Evolutionary conservation across 2,113 vertebrate genomes (phyloP).

Genomic region (Myiopsitta monachus): DNA sequence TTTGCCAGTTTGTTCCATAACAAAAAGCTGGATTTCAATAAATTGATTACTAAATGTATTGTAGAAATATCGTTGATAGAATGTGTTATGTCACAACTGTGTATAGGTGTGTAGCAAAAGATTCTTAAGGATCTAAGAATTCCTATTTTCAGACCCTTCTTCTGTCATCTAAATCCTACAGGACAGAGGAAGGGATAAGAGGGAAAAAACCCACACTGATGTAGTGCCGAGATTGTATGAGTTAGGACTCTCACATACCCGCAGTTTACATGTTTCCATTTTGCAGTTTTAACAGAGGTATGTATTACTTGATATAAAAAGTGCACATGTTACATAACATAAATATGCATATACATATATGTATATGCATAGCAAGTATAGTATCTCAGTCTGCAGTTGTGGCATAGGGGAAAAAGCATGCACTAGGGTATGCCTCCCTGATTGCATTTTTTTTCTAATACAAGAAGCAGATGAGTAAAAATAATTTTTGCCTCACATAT

Average conservation of each 20-base stretch:
- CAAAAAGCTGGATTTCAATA: not conserved
- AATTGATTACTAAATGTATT: not conserved
- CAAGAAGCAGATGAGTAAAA: not conserved
- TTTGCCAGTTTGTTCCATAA: not conserved
- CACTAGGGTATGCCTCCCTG: not conserved
- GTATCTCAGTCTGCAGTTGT: not conserved
- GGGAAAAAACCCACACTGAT: accelerated
- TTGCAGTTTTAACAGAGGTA: not conserved
- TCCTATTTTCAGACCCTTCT: not conserved
- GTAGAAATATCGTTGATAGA: not conserved
- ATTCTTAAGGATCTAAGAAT: not conserved
- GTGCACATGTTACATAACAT: not conserved
- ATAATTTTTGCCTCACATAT: not conserved
- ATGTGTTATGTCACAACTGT: not conserved
- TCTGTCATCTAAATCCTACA: not conserved
- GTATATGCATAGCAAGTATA: not conserved
- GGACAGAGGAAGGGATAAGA: not conserved
- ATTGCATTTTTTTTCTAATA: not conserved
- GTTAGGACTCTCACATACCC: not conserved
- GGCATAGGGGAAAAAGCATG: not conserved
- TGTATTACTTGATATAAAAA: not conserved
- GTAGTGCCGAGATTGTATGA: not conserved
- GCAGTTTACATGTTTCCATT: not conserved
- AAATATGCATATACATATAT: not conserved
- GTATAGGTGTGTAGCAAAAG: not conserved